These are phyloP conservation scores for Crenichthys baileyi DNA, from an alignment of 2,797 vertebrate genomes.

Conservation along the genomic window DNA sequence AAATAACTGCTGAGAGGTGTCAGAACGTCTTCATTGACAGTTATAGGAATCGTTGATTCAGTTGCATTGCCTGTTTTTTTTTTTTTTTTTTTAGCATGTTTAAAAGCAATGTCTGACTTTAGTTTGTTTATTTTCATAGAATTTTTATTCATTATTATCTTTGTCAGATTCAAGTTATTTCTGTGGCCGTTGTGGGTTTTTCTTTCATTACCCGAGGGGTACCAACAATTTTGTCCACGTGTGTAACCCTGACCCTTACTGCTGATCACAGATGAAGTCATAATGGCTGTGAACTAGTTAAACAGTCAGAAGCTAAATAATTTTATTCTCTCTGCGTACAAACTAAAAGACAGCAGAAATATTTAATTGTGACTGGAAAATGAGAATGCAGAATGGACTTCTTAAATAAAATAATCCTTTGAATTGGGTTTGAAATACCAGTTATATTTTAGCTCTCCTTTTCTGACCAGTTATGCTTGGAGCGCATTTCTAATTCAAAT, in stretches of 20 bases:
- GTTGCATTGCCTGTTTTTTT: no score
- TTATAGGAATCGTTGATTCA: no score
- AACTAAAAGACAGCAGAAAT: neutral
- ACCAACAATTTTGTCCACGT: no score
- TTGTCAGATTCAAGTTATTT: no score
- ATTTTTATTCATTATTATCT: no score
- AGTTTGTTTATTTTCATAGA: no score
- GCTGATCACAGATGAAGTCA: neutral
- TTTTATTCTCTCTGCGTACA: neutral
- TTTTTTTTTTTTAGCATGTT: no score
- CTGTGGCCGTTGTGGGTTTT: no score
- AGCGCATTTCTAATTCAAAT: neutral
- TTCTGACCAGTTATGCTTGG: neutral
- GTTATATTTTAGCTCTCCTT: neutral
- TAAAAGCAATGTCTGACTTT: no score
- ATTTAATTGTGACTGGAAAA: neutral
- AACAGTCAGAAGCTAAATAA: neutral
- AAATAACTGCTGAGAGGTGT: no score
- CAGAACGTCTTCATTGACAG: no score
- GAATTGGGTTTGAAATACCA: neutral
- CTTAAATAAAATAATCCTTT: neutral
- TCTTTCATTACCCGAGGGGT: no score
- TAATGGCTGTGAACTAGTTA: neutral
- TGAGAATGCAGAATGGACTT: neutral
- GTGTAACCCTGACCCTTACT: neutral